Percentiles rank a stretch among this genome's conserved stretches.
phyloP scores from a whole-genome alignment of 2,113 vertebrate species.

The Ariopsis seemanni region DNA sequence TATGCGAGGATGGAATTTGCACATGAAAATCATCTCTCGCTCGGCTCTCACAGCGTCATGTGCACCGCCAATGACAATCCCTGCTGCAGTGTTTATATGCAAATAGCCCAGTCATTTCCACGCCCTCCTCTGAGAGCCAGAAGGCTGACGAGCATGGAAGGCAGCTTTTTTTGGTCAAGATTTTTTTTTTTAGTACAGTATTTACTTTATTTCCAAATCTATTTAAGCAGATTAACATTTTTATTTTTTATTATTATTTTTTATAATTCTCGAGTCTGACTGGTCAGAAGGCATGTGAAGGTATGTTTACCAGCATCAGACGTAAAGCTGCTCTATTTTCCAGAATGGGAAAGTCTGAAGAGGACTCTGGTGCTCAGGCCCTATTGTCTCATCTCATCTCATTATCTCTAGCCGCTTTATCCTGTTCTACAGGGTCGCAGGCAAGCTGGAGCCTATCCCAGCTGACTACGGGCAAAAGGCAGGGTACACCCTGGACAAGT shows the following conservation, averaged over 20 bases:
- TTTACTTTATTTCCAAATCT: constrained; percentile 72
- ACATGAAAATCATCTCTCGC: constrained; percentile 75
- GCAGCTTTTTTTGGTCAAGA: constrained; percentile 56
- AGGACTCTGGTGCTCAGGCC: neutral
- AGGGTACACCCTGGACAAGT: too few relatives aligned
- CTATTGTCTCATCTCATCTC: too few relatives aligned
- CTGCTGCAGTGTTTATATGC: constrained; percentile 75
- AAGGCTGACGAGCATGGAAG: neutral
- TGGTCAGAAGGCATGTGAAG: neutral
- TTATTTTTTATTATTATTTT: constrained; percentile 28
- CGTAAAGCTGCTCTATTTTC: neutral
- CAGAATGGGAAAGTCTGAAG: neutral
- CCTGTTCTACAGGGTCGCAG: too few relatives aligned
- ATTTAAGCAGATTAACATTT: constrained; percentile 42
- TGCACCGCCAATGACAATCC: constrained; percentile 71
- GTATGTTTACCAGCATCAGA: neutral
- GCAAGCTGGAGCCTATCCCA: too few relatives aligned
- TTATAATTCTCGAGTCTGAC: neutral
- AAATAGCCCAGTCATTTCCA: constrained; percentile 66
- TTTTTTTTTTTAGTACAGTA: constrained; percentile 71
- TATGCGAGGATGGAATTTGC: constrained; percentile 75
- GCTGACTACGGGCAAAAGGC: too few relatives aligned
- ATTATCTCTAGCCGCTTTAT: too few relatives aligned
- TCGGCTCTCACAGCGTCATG: constrained; percentile 63
- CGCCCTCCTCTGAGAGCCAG: constrained; percentile 60